Evolutionary conservation across 2,888 invertebrate genomes (phyloP), one percentile per base, ranked within the genome.

Genomic region (Nomada fabriciana): DNA sequence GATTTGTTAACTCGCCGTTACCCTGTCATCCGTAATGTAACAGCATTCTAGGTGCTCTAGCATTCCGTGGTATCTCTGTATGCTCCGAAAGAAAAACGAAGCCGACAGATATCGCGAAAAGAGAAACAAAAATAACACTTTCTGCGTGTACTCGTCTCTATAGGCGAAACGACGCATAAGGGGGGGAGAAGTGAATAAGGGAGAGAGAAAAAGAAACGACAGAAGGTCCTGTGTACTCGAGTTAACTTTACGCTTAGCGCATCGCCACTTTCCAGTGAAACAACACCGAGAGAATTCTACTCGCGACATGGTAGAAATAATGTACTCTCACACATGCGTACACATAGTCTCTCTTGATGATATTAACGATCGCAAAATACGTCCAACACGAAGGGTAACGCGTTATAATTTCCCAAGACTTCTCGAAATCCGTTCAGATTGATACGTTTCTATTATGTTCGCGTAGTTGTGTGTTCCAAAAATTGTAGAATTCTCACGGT

Each of bases 151-250:
- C 82, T 83, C 83, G 85, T 83, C 73, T 11, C 7, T 82, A 76
- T 55, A 74, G 76, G 75, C 86, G 84, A 88, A 87, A 81, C 71
- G 76, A 86, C 83, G 87, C 86, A 88, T 85, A 85, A 90, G 23
- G 68, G 43, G 52, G 57, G 60, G 70, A 42, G 57, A 0, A 47
- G 15, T 15, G 47, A 13, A 71, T 42, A 63, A 86, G 84, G 87
- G 88, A 89, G 87, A 90, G 85, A 89, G 42, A 50, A 64, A 85
- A 85, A 65, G 73, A 84, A 61, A 63, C 61, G 74, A 80, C 67
- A 20, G 4, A 84, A 86, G 83, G 83, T 86, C 86, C 84, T 89
- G 85, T 88, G 85, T 90, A 88, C 82, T 89, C 88, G 79, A 89
- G 82, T 85, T 84, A 85, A 87, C 84, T 76, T 81, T 80, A 84